phyloP scores from a whole-genome alignment of 53 echinoderm and acorn worm genomes.

The Holothuria scabra region DNA sequence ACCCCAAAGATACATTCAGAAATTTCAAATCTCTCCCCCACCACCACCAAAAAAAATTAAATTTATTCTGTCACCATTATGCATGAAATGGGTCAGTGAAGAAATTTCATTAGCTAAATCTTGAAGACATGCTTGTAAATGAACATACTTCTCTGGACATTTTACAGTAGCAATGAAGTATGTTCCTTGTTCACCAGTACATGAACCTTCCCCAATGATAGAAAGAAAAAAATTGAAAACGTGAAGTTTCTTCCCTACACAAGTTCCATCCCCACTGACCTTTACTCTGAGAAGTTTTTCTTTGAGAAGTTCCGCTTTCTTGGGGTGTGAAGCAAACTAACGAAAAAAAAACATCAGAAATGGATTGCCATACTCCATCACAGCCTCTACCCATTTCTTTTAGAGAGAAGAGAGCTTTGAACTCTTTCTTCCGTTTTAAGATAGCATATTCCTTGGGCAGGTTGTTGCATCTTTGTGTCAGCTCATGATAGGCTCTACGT shows the following conservation, averaged over 20 bases:
- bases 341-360: conserved; percentile 19
- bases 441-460: conserved; percentile 14
- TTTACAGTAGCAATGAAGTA: too few relatives aligned
- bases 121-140: too few relatives aligned
- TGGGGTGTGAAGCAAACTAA: conserved; percentile 9
- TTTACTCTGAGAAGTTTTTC: conserved; percentile 49
- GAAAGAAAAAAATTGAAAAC: conserved; percentile 25
- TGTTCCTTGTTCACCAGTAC: conserved; percentile 19
- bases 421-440: neutral
- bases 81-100: too few relatives aligned
- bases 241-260: conserved; percentile 29
- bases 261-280: conserved; percentile 54
- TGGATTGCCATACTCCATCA: conserved; percentile 43
- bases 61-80: too few relatives aligned
- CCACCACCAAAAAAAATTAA: too few relatives aligned
- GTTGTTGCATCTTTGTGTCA: conserved; percentile 32
- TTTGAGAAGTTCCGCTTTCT: conserved; percentile 27
- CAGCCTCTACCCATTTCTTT: conserved; percentile 10
- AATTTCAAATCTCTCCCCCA: too few relatives aligned
- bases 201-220: conserved; percentile 17
- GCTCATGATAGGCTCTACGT: conserved; percentile 13
- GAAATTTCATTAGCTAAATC: too few relatives aligned
- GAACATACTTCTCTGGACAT: too few relatives aligned
- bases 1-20: too few relatives aligned
- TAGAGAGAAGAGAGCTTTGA: conserved; percentile 23